Base-by-base conservation (phyloP, 2,113 vertebrate species). In the Marmota monax region DNA sequence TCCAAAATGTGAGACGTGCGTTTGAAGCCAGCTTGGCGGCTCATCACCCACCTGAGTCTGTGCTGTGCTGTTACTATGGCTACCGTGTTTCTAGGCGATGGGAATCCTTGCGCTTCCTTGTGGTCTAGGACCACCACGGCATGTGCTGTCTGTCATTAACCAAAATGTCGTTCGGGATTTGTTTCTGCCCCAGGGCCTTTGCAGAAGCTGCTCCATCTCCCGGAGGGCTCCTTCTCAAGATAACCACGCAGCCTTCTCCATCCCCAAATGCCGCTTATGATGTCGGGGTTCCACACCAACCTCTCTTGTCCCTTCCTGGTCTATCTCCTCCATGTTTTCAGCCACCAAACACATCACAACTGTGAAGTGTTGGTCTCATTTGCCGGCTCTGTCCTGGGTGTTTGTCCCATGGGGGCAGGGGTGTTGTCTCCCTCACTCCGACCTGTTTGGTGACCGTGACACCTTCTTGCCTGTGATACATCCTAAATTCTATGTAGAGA, bases 391-490 rank as follows among this genome's bases (percentile, higher is more conserved):
- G 34, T 70, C 13, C 29, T 45, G 1, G 4, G 70, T 2, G 0
- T 48, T 4, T 0, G 61, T 39, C 20, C 48, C 18, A 2, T 0
- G 11, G 85, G 32, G 29, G 37, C 20, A 17, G 37, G 22, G 39
- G 10, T 4, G 58, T 85, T 12, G 10, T 48, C 61, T 8, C 37
- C 9, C 82, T n/a, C 17, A 4, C 14, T 5, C 42, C 42, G 56
- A 20, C 13, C 32, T 13, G 29, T 0, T 5, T 4, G 22, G n/a
- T 17, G 34, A 45, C 17, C 0, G 0, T 0, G 17, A 45, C 17
- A 0, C 8, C 25, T 84, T 29, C 51, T 42, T 39, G 53, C 12
- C 17, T 17, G 0, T 2, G 10, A 51, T 25, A n/a, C 39, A 48
- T 4, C 80, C 84, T 72, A 8, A 37, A 27, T 56, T 74, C 70